Percentiles rank a stretch among this genome's conserved stretches.
Conservation (phyloP, 2,888 invertebrate genomes). For the Spisula solida region DNA sequence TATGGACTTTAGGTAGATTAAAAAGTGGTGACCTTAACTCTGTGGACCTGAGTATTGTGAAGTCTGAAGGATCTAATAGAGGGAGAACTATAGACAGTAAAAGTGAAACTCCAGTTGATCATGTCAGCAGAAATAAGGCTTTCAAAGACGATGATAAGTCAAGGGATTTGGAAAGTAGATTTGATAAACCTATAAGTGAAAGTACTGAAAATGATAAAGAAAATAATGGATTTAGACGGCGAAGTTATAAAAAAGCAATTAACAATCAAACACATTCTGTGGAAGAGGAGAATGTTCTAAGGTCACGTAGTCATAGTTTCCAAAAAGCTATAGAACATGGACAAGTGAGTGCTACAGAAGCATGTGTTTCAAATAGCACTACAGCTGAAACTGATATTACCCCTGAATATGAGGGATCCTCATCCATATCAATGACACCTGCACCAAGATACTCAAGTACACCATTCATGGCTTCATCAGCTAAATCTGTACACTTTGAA, state of each 20-base stretch:
- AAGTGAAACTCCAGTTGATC: not conserved
- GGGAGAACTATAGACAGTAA: not conserved
- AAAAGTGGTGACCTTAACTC: constrained; percentile 4
- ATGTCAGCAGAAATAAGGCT: not conserved
- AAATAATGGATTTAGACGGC: constrained; percentile 25
- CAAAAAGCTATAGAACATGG: constrained; percentile 79
- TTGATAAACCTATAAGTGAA: not conserved
- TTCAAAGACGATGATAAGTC: not conserved
- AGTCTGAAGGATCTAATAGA: not conserved
- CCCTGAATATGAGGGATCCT: constrained; percentile 55
- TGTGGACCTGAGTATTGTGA: not conserved
- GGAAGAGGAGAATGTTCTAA: not conserved
- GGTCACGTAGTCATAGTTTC: constrained; percentile 73
- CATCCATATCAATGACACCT: constrained; percentile 40
- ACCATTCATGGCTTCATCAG: constrained; percentile 48
- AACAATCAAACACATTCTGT: constrained; percentile 5
- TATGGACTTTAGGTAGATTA: not conserved
- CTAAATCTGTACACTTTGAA: constrained; percentile 34
- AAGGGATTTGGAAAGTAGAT: not conserved
- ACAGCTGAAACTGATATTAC: constrained; percentile 25
- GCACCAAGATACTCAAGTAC: constrained; percentile 66
- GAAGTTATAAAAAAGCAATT: constrained; percentile 47
- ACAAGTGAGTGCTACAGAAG: constrained; percentile 51
- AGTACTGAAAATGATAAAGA: not conserved
- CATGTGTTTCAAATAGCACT: constrained; percentile 9